Evolutionary conservation across 2,113 vertebrate genomes (phyloP).

Genomic region (Nycticorax nycticorax): DNA sequence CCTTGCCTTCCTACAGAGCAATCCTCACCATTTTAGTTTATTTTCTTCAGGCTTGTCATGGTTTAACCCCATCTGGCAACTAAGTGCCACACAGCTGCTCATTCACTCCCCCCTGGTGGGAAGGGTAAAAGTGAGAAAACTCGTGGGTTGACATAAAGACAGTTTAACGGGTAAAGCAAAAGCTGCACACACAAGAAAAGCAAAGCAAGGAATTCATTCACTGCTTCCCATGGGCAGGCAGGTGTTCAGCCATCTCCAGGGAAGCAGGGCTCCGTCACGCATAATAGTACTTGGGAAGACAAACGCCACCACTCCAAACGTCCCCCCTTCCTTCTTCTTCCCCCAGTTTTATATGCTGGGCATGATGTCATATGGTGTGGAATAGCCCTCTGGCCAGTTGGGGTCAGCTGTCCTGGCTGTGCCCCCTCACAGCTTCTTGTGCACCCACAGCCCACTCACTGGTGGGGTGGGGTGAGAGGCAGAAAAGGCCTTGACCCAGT

Average conservation of each 20-base stretch:
- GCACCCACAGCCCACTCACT: background rate
- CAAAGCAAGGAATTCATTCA: background rate
- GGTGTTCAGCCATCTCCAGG: background rate
- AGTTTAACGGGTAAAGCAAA: background rate
- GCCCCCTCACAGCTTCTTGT: background rate
- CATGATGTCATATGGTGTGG: background rate
- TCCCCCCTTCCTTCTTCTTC: background rate
- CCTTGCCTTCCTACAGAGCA: background rate
- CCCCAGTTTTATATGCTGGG: background rate
- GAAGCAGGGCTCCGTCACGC: background rate
- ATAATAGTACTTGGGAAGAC: background rate
- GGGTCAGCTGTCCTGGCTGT: background rate
- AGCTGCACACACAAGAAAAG: rapidly evolving
- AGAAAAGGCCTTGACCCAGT: background rate
- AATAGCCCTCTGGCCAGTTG: too few species aligned
- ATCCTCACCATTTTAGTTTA: background rate
- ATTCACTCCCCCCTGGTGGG: background rate
- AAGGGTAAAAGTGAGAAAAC: background rate
- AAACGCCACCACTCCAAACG: rapidly evolving
- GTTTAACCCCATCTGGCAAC: background rate
- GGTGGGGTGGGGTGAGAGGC: background rate
- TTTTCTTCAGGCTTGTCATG: background rate
- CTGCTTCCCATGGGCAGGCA: background rate
- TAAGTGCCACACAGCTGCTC: background rate
- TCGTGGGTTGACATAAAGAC: background rate